Evolutionary conservation across 2,797 vertebrate genomes (phyloP), one percentile per base, ranked within the genome.

Genomic region (Decapterus maruadsi): DNA sequence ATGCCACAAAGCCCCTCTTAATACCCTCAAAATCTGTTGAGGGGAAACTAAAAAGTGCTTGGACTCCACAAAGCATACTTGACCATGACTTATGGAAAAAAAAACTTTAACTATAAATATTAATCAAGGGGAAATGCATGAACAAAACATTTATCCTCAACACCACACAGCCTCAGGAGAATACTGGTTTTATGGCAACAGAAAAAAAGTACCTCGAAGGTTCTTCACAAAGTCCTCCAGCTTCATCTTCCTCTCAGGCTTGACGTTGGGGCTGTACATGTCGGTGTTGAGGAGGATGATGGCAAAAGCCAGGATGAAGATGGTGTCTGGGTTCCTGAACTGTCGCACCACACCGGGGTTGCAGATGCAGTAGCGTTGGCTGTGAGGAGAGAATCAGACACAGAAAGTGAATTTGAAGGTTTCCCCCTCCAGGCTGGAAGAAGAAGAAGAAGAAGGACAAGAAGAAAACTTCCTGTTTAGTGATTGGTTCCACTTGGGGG

Each of bases 221-320:
- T 99, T 99, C 93, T 98, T 99, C 67, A 99, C 94, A 83, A 99
- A 99, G 92, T 99, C 98, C 85, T 99, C 98, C 26, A 99, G 94
- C 89, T 98, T 99, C 98, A 99, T 99, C 91, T 99, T 99, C 72
- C 98, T 95, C 90, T 99, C 98, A 0, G 97, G 97, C 87, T 99
- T 99, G 78, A 99, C 97, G 0, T 97, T 99, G 80, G 98, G 98
- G 89, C 98, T 99, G 94, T 99, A 99, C 98, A 99, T 99, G 93
- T 99, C 98, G 0, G 98, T 99, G 94, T 98, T 99, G 88, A 99
- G 95, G 69, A 99, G 96, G 91, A 99, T 99, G 93, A 99, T 97
- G 77, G 98, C 98, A 9, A 99, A 99, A 55, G 98, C 98, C 85
- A 99, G 94, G 91, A 99, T 99, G 94, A 99, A 99, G 93, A 99